phyloP scores from a whole-genome alignment of 2,888 invertebrate genomes.

The Drosophila dives region DNA sequence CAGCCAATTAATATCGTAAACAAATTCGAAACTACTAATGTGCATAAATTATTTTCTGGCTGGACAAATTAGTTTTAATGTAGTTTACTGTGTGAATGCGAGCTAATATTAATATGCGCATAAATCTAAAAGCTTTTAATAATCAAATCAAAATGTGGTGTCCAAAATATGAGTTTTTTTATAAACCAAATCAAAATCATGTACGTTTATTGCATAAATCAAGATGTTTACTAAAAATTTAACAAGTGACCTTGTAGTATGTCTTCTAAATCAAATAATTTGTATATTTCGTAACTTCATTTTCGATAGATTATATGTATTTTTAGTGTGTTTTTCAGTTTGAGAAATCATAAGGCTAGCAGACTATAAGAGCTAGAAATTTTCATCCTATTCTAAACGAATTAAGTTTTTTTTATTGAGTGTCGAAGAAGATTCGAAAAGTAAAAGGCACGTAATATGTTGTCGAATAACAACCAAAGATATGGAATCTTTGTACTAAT shows the following conservation, averaged over 20 bases:
- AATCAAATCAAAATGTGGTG: neutral
- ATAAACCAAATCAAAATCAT: neutral
- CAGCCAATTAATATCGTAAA: constrained; percentile 1
- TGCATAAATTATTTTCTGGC: neutral
- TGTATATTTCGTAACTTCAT: neutral
- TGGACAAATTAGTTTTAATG: neutral
- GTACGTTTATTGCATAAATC: neutral
- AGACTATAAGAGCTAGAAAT: neutral
- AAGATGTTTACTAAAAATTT: neutral
- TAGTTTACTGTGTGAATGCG: neutral
- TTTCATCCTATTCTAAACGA: neutral
- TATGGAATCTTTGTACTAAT: neutral
- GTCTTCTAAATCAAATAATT: neutral
- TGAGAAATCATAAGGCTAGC: neutral
- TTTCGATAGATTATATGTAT: neutral
- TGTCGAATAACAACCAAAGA: neutral
- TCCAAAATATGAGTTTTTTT: neutral
- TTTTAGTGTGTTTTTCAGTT: neutral
- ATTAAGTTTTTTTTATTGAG: neutral
- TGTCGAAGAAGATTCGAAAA: neutral
- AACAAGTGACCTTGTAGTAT: neutral
- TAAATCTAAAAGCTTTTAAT: neutral
- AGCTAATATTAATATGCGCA: neutral
- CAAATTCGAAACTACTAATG: neutral
- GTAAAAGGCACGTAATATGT: neutral